phyloP scores from a whole-genome alignment of 1,140 invertebrate species.

The Dendrolimus punctatus region DNA sequence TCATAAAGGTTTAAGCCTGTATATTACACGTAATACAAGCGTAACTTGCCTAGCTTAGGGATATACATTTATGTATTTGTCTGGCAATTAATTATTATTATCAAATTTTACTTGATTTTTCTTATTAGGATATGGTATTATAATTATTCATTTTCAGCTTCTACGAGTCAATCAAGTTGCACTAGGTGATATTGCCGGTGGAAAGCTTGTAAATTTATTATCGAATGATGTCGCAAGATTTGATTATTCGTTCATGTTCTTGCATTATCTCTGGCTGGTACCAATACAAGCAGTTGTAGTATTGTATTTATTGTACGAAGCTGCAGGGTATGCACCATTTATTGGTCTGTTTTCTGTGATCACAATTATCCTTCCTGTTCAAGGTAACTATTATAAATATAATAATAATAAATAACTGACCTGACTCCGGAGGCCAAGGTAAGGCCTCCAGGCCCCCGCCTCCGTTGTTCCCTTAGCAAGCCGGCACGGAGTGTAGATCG shows the following conservation, averaged over 20 bases:
- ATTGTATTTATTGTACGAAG: slow-evolving; percentile 79
- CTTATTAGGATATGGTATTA: no score
- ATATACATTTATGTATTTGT: no score
- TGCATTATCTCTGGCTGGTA: slow-evolving; percentile 79
- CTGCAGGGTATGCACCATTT: slow-evolving; percentile 76
- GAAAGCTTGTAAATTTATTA: slow-evolving; percentile 88
- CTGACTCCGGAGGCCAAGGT: no score
- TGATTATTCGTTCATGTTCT: slow-evolving; percentile 74
- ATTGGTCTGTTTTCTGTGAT: slow-evolving; percentile 78
- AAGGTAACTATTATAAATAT: slow-evolving; percentile 63
- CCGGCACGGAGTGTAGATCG: no score
- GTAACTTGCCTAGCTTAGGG: no score
- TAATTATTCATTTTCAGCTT: slow-evolving; percentile 51
- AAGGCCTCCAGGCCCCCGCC: no score
- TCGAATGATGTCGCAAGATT: slow-evolving; percentile 85
- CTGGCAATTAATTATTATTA: no score
- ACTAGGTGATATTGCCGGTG: slow-evolving; percentile 81
- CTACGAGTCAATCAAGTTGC: slow-evolving; percentile 77
- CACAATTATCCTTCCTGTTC: slow-evolving; percentile 76
- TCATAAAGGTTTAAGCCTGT: no score
- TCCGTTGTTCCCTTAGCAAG: no score
- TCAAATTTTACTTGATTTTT: no score
- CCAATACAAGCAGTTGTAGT: slow-evolving; percentile 77
- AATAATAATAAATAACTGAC: no score
- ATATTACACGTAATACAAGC: no score